phyloP scores from a whole-genome alignment of 2,888 invertebrate genomes.

The Vesta saturnalis region DNA sequence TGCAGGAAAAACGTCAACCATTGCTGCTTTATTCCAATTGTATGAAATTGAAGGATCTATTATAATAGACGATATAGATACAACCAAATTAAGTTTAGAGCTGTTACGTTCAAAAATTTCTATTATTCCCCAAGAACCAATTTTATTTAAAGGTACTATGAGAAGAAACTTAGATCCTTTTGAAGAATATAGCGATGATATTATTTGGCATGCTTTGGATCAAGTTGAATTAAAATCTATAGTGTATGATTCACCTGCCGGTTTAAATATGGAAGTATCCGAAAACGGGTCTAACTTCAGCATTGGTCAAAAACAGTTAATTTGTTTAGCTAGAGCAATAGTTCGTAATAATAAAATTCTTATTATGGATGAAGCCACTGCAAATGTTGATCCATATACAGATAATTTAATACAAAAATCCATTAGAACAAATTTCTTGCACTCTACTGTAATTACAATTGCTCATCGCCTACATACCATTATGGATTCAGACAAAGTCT shows the following conservation, averaged over 20 bases:
- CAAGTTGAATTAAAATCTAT: slow-evolving; percentile 53
- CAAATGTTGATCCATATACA: slow-evolving; percentile 80
- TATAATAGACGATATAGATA: slow-evolving; percentile 81
- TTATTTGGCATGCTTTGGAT: slow-evolving; percentile 84
- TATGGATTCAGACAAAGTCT: slow-evolving; percentile 81
- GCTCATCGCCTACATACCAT: slow-evolving; percentile 84
- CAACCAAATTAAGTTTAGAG: slow-evolving; percentile 75
- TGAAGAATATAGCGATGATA: slow-evolving; percentile 78
- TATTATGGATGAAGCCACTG: slow-evolving; percentile 75
- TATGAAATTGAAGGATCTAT: slow-evolving; percentile 82
- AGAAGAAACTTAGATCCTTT: slow-evolving; percentile 92
- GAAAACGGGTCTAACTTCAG: slow-evolving; percentile 67
- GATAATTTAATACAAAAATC: slow-evolving; percentile 78
- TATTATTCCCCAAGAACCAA: slow-evolving; percentile 89
- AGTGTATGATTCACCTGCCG: slow-evolving; percentile 68
- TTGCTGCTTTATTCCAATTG: slow-evolving; percentile 83
- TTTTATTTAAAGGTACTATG: slow-evolving; percentile 87
- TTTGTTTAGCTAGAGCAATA: slow-evolving; percentile 74
- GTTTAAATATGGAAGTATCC: slow-evolving; percentile 73
- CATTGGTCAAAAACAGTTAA: slow-evolving; percentile 69
- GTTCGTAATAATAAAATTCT: slow-evolving; percentile 59
- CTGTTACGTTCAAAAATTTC: slow-evolving; percentile 80
- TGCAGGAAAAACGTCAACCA: slow-evolving; percentile 84
- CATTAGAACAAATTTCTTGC: slow-evolving; percentile 74
- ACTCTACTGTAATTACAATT: slow-evolving; percentile 81